These are phyloP conservation scores for Pectinophora gossypiella DNA, from an alignment of 1,140 invertebrate genomes.

Conservation along the genomic window DNA sequence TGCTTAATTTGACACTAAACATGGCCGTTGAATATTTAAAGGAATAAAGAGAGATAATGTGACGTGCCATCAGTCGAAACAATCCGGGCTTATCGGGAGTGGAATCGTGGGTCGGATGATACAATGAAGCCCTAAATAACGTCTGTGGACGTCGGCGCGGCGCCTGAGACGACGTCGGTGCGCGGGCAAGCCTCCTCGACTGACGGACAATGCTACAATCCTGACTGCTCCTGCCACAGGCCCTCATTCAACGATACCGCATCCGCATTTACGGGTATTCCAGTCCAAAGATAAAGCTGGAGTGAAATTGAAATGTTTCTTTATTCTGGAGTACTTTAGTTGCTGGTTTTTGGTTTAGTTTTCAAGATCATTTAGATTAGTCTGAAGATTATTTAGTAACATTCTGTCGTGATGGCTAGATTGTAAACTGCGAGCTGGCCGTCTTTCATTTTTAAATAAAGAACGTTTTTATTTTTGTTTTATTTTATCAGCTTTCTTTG, in stretches of 20 bases:
- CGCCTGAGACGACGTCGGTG: conserved; percentile 47
- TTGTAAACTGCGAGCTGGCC: too few relatives aligned
- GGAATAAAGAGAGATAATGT: conserved; percentile 40
- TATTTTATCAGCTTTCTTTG: too few relatives aligned
- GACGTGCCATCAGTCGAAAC: conserved; percentile 53
- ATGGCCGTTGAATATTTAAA: conserved; percentile 26
- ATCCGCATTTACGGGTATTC: conserved; percentile 41
- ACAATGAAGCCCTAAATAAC: conserved; percentile 71
- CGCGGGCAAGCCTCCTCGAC: conserved; percentile 31
- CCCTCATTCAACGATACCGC: conserved; percentile 35
- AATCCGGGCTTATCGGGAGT: conserved; percentile 46
- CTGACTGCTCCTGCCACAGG: conserved; percentile 40
- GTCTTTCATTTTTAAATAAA: too few relatives aligned
- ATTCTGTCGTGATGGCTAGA: too few relatives aligned
- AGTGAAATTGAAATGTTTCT: conserved; percentile 27
- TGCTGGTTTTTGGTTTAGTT: too few relatives aligned
- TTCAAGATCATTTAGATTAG: too few relatives aligned
- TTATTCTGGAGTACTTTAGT: background rate
- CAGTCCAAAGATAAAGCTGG: conserved; percentile 46
- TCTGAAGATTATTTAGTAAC: too few relatives aligned
- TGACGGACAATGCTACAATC: conserved; percentile 54
- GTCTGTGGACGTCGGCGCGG: conserved; percentile 45
- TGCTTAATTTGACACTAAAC: conserved; percentile 67
- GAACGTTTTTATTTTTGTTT: too few relatives aligned
- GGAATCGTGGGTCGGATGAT: conserved; percentile 51